phyloP scores from a whole-genome alignment of 2,113 vertebrate species.

The Chaetodon trifascialis region DNA sequence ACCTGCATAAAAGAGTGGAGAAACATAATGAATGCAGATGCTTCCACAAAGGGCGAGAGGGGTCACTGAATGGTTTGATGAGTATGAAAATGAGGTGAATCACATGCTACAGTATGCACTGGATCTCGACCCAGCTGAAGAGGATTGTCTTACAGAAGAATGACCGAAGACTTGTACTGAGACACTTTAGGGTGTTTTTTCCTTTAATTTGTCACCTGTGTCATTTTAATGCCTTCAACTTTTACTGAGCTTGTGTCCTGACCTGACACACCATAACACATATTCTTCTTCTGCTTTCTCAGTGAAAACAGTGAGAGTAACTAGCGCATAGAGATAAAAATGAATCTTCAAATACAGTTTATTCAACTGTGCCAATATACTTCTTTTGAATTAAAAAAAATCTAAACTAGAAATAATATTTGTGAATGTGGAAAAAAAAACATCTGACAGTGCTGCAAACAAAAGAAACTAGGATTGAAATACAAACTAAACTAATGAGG shows the following conservation, averaged over 20 bases:
- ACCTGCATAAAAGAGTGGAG: not conserved
- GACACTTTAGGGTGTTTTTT: not conserved
- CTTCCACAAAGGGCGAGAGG: not conserved
- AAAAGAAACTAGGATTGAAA: too few species aligned
- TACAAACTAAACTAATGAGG: too few species aligned
- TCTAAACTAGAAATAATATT: too few species aligned
- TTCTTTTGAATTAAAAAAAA: too few species aligned
- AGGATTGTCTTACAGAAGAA: not conserved
- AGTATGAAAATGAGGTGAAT: not conserved
- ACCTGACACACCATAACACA: not conserved
- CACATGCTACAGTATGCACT: not conserved
- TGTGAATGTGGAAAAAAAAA: too few species aligned
- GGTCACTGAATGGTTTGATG: conserved; percentile 1
- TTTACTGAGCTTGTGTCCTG: not conserved
- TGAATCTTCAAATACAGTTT: too few species aligned
- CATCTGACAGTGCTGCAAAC: too few species aligned
- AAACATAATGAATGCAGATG: not conserved
- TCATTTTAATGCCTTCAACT: not conserved
- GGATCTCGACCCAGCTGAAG: not conserved
- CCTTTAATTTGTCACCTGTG: not conserved
- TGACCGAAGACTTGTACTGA: not conserved
- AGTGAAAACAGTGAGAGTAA: not conserved
- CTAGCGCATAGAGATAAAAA: not conserved
- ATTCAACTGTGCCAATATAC: too few species aligned
- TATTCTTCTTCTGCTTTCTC: not conserved